These are phyloP conservation scores for Asarcornis scutulata DNA, from an alignment of 2,113 vertebrate species.

Conservation along the genomic window DNA sequence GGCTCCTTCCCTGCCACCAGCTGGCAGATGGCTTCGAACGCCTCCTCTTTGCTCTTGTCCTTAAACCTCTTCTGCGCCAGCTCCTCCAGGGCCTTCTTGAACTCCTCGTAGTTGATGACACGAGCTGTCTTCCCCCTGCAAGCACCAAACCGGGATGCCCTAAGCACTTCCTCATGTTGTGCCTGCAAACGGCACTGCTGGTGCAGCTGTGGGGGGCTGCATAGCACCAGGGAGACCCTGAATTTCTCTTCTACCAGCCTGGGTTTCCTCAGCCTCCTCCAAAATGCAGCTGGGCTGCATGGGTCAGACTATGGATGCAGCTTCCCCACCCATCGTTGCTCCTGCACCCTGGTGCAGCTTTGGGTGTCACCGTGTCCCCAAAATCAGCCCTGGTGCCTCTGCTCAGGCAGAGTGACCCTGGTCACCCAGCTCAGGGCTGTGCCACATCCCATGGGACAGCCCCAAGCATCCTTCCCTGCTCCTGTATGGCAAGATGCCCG, in stretches of 20 bases:
- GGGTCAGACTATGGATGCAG: background rate
- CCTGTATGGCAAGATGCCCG: background rate
- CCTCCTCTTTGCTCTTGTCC: slow-evolving; percentile 90
- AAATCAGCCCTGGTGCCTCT: background rate
- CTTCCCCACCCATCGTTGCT: background rate
- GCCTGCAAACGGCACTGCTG: background rate
- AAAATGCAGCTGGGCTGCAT: accelerated
- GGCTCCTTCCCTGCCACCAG: slow-evolving; percentile 91
- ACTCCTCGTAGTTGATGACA: slow-evolving; percentile 91
- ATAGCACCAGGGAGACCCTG: accelerated
- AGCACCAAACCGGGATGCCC: background rate
- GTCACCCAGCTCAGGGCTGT: background rate
- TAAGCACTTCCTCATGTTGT: accelerated
- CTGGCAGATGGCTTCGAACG: slow-evolving; percentile 81
- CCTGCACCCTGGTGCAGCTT: background rate
- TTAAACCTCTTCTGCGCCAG: slow-evolving; percentile 90
- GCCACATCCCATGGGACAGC: accelerated
- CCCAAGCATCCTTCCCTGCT: background rate
- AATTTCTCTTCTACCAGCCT: background rate
- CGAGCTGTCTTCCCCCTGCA: slow-evolving; percentile 89
- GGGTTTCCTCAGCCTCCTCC: accelerated
- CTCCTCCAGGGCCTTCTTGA: slow-evolving; percentile 89
- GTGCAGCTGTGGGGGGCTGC: background rate
- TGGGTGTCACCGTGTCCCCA: accelerated
- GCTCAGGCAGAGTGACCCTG: too few species aligned